phyloP scores from a whole-genome alignment of 2,888 invertebrate genomes.

The Erebia palarica region DNA sequence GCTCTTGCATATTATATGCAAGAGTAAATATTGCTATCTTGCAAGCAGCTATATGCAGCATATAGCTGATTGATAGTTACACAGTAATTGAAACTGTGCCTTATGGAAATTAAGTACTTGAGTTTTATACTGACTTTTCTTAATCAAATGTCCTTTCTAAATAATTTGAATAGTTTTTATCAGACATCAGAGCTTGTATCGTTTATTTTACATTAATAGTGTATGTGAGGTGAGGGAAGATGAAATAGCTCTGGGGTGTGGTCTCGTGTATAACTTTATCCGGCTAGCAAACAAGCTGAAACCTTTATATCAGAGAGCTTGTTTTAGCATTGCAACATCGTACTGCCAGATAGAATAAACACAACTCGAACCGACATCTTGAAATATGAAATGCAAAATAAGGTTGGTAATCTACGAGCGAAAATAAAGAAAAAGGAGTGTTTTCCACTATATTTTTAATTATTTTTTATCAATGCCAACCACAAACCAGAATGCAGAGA shows the following conservation, averaged over 20 bases:
- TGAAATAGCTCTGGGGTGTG: constrained; percentile 21
- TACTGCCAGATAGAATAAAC: constrained; percentile 1
- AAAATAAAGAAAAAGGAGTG: not conserved
- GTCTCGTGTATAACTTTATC: constrained; percentile 25
- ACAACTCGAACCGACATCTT: constrained; percentile 5
- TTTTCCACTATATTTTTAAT: too few relatives aligned
- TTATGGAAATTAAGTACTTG: not conserved
- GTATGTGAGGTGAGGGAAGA: not conserved
- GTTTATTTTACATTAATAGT: not conserved
- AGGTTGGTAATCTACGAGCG: not conserved
- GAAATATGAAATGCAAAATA: constrained; percentile 10
- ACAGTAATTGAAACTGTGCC: too few relatives aligned
- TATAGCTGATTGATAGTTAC: too few relatives aligned
- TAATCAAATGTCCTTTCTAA: too few relatives aligned
- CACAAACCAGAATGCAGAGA: too few relatives aligned
- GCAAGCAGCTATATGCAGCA: too few relatives aligned
- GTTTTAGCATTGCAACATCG: not conserved
- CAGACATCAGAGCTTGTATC: not conserved
- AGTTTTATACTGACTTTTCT: too few relatives aligned
- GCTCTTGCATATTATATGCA: too few relatives aligned
- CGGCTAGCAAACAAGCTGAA: constrained; percentile 28
- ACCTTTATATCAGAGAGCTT: constrained; percentile 17
- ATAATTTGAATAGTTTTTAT: not conserved
- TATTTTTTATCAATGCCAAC: too few relatives aligned
- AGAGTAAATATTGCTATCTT: too few relatives aligned